Evolutionary conservation across 2,888 invertebrate genomes (phyloP).

Genomic region (Cybosia mesomella): DNA sequence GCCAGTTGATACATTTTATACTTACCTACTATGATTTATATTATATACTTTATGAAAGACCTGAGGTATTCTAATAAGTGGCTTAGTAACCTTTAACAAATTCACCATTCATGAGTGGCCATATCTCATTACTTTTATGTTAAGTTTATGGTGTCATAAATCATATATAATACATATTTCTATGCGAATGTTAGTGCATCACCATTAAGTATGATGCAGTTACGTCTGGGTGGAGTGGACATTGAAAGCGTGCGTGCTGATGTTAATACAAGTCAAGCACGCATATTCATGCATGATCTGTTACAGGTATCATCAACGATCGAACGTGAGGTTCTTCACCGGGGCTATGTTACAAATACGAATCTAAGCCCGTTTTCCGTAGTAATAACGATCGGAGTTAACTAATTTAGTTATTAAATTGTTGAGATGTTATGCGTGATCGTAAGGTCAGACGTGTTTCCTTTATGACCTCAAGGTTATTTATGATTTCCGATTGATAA

Average conservation of each 20-base stretch:
- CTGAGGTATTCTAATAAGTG: neutral
- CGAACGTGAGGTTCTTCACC: constrained; percentile 50
- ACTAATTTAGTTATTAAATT: constrained; percentile 9
- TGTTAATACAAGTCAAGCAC: constrained; percentile 43
- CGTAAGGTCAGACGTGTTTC: constrained; percentile 1
- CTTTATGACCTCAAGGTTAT: constrained; percentile 6
- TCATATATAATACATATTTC: constrained; percentile 39
- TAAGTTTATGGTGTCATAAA: constrained; percentile 28
- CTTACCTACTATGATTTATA: neutral
- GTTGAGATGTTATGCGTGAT: neutral
- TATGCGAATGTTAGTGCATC: constrained; percentile 45
- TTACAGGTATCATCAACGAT: constrained; percentile 44
- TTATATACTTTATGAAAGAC: neutral
- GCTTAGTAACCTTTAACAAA: neutral
- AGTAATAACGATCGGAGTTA: neutral
- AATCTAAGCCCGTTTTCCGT: constrained; percentile 26
- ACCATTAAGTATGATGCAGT: constrained; percentile 43
- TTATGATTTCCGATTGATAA: constrained; percentile 2
- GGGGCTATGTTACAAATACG: constrained; percentile 23
- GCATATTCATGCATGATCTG: constrained; percentile 45
- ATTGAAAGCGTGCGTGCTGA: constrained; percentile 51
- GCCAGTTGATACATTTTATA: no score
- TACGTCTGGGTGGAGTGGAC: constrained; percentile 47
- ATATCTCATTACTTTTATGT: neutral
- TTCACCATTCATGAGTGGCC: no score